phyloP scores from a whole-genome alignment of 2,113 vertebrate species.

The Microtus pennsylvanicus region DNA sequence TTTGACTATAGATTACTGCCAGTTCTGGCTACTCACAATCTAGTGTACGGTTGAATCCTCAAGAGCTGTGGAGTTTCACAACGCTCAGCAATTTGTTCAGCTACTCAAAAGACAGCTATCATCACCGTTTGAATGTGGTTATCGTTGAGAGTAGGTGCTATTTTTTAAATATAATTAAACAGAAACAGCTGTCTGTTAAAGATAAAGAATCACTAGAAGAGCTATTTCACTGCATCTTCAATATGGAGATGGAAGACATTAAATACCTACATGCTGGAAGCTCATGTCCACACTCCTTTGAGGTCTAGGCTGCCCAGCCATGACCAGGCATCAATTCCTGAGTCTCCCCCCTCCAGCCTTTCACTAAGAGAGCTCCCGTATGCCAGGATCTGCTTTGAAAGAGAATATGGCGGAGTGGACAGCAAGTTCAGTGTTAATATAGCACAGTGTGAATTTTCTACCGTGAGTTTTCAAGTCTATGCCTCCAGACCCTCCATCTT shows the following conservation, averaged over 20 bases:
- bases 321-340: background rate
- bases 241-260: background rate
- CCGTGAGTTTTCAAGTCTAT: slow-evolving; percentile 9
- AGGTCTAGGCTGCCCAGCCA: background rate
- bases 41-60: background rate
- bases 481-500: background rate
- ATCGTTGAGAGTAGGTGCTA: slow-evolving; percentile 62
- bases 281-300: background rate
- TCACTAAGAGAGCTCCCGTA: background rate
- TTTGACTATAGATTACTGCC: background rate
- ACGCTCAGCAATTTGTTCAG: slow-evolving; percentile 33
- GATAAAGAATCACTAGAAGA: slow-evolving; percentile 11
- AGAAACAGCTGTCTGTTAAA: slow-evolving; percentile 55
- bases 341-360: background rate
- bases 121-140: slow-evolving; percentile 14
- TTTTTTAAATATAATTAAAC: slow-evolving; percentile 76
- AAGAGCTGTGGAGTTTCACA: background rate
- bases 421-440: background rate
- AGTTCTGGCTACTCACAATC: background rate
- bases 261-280: background rate
- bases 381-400: slow-evolving; percentile 14
- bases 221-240: slow-evolving; percentile 31
- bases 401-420: slow-evolving; percentile 32
- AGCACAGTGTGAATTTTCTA: background rate
- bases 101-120: slow-evolving; percentile 55